phyloP scores from a whole-genome alignment of 2,797 vertebrate genomes.

The Chromobotia macracanthus region DNA sequence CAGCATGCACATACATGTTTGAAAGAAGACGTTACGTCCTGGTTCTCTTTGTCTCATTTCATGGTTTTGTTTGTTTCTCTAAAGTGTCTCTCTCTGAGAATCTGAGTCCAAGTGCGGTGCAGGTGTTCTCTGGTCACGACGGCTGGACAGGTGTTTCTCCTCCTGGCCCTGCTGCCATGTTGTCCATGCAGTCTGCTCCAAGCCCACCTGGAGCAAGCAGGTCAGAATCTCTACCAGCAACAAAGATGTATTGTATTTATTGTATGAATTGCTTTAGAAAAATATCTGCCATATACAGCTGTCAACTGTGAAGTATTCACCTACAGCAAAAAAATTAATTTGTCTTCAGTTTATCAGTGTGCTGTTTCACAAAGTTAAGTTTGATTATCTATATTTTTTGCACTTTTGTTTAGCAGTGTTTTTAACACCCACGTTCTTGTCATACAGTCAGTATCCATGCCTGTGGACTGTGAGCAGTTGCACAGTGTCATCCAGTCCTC shows the following conservation, averaged over 20 bases:
- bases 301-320: no score
- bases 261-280: no score
- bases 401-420: background rate
- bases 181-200: constrained; percentile 73
- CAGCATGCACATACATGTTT: no score
- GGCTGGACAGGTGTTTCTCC: constrained; percentile 82
- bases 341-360: background rate
- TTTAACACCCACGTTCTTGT: constrained; percentile 4
- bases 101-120: constrained; percentile 75
- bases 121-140: constrained; percentile 82
- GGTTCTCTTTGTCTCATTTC: no score
- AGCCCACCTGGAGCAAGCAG: constrained; percentile 73
- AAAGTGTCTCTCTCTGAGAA: constrained; percentile 80
- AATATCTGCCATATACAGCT: no score
- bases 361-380: background rate
- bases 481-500: constrained; percentile 73
- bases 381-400: background rate
- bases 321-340: no score
- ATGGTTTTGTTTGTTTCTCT: background rate
- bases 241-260: background rate
- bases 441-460: constrained; percentile 86
- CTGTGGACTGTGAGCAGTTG: constrained; percentile 88
- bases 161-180: constrained; percentile 75
- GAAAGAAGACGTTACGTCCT: no score
- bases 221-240: constrained; percentile 46